Conservation (phyloP, 2,113 vertebrate species). For the Xiphophorus couchianus region DNA sequence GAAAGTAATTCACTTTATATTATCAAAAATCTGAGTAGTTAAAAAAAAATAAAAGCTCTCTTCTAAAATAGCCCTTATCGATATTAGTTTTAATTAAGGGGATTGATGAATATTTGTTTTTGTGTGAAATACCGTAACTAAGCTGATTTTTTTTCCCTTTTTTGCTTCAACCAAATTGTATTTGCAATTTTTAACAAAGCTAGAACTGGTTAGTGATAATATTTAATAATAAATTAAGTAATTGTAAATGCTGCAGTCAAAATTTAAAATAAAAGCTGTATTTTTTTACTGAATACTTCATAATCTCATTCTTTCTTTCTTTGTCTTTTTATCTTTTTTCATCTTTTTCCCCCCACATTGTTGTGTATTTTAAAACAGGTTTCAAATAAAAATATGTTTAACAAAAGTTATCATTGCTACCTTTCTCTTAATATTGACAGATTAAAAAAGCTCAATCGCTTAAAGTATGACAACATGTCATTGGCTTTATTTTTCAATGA, state of each 20-base stretch:
- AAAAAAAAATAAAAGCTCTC: constrained; percentile 1
- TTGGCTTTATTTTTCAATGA: too few relatives aligned
- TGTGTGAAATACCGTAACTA: constrained; percentile 21
- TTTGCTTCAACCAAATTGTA: background rate
- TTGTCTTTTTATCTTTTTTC: too few relatives aligned
- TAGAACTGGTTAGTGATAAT: constrained; percentile 11
- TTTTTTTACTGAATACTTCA: too few relatives aligned
- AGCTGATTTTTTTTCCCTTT: constrained; percentile 18
- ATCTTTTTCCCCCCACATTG: too few relatives aligned
- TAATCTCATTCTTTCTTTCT: background rate
- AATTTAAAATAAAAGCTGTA: too few relatives aligned
- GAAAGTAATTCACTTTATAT: background rate
- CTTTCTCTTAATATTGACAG: too few relatives aligned
- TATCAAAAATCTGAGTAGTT: background rate
- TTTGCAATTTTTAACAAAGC: constrained; percentile 24
- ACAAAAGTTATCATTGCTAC: too few relatives aligned
- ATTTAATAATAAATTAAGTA: background rate
- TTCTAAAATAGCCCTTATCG: constrained; percentile 12
- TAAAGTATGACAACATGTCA: too few relatives aligned
- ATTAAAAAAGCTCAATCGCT: too few relatives aligned
- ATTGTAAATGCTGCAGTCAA: too few relatives aligned
- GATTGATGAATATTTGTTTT: constrained; percentile 7
- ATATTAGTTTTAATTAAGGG: constrained; percentile 26
- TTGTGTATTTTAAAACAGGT: too few relatives aligned
- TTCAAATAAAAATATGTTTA: too few relatives aligned